Percentiles rank a stretch among this genome's conserved stretches.
Evolutionary conservation across 2,113 vertebrate species (phyloP).

Genomic region (Oncorhynchus kisutch): DNA sequence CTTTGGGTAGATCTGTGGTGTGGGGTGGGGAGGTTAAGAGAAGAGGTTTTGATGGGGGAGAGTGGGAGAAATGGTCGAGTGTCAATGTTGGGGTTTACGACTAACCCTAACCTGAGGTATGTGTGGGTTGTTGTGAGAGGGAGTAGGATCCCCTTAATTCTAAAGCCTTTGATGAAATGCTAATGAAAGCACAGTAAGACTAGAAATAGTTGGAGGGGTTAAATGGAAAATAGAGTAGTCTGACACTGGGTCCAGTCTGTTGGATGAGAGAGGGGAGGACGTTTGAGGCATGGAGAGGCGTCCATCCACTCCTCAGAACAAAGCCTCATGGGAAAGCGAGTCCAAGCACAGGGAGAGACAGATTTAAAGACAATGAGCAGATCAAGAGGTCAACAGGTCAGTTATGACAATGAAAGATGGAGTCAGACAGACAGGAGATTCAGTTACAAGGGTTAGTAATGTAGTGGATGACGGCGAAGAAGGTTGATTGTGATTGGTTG

Average conservation of each 20-base stretch:
- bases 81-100: not conserved
- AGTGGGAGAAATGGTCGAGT: constrained; percentile 4
- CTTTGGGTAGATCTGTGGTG: constrained; percentile 11
- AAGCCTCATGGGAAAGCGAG: too few relatives aligned
- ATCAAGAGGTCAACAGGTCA: not conserved
- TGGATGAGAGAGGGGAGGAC: too few relatives aligned
- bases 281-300: too few relatives aligned
- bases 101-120: not conserved
- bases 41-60: constrained; percentile 2
- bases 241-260: too few relatives aligned
- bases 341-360: not conserved
- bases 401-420: constrained; percentile 19
- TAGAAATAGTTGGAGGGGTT: too few relatives aligned
- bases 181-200: too few relatives aligned
- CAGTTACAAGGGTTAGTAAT: constrained; percentile 36
- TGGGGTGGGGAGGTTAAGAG: constrained; percentile 20
- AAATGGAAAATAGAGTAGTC: too few relatives aligned
- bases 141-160: not conserved
- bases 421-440: not conserved
- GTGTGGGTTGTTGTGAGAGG: not conserved
- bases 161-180: too few relatives aligned
- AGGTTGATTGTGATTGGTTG: not conserved
- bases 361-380: not conserved
- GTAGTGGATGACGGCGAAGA: constrained; percentile 9
- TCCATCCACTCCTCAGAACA: too few relatives aligned